Conservation (phyloP, 2,888 invertebrate species). For the Beris morrisii region DNA sequence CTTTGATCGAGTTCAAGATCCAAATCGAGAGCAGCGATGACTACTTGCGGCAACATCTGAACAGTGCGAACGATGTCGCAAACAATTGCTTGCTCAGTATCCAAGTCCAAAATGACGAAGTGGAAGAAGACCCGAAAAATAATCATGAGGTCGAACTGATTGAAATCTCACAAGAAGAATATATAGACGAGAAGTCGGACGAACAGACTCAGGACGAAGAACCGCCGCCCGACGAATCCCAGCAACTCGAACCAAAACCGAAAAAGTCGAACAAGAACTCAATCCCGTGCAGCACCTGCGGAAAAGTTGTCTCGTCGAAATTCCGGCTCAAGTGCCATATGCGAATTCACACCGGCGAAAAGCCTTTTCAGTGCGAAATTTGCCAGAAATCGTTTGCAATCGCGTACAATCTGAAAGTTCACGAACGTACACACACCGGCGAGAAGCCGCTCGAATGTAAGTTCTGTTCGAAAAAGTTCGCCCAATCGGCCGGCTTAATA, state of each 20-base stretch:
- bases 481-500: slow-evolving; percentile 57
- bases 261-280: slow-evolving; percentile 44
- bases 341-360: slow-evolving; percentile 55
- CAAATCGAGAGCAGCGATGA: slow-evolving; percentile 19
- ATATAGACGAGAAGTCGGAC: neutral
- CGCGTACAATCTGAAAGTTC: slow-evolving; percentile 58
- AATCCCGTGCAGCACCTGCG: slow-evolving; percentile 59
- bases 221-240: neutral
- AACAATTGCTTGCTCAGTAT: neutral
- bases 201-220: neutral
- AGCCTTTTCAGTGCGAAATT: slow-evolving; percentile 55
- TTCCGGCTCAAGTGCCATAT: slow-evolving; percentile 58
- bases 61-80: neutral
- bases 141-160: neutral
- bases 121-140: neutral
- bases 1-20: neutral
- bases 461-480: slow-evolving; percentile 56
- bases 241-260: slow-evolving; percentile 32
- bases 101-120: neutral
- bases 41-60: neutral
- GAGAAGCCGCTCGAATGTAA: slow-evolving; percentile 58
- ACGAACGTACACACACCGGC: slow-evolving; percentile 58
- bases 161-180: neutral
- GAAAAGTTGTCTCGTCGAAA: slow-evolving; percentile 60
- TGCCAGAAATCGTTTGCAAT: slow-evolving; percentile 57